A percentile compares a stretch with the other conserved stretches of the same genome.
Conservation (phyloP, 2,113 vertebrate species). For the Pica pica region DNA sequence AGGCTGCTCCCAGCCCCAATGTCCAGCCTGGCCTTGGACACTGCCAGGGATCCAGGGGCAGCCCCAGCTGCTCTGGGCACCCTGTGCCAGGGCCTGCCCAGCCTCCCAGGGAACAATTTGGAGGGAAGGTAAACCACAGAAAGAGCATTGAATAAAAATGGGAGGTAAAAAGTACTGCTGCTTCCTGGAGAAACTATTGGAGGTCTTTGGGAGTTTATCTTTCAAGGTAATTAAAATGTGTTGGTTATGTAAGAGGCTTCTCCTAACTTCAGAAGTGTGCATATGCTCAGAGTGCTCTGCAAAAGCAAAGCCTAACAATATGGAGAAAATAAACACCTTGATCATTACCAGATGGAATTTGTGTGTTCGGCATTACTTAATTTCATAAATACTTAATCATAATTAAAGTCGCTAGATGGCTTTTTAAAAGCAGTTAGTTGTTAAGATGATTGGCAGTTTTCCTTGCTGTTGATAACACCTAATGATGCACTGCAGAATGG, state of each 20-base stretch:
- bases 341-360: slow-evolving; percentile 56
- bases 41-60: neutral
- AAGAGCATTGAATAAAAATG: neutral
- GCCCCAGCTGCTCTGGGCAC: neutral
- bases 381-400: slow-evolving; percentile 71
- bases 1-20: neutral
- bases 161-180: neutral
- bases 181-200: neutral
- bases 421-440: slow-evolving; percentile 67
- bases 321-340: slow-evolving; percentile 37
- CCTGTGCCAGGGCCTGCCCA: neutral
- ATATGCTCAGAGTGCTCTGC: neutral
- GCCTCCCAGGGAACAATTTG: neutral
- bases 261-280: neutral
- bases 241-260: neutral
- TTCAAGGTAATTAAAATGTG: neutral
- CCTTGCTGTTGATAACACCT: slow-evolving; percentile 67
- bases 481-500: slow-evolving; percentile 58
- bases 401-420: slow-evolving; percentile 66
- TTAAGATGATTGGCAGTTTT: slow-evolving; percentile 73
- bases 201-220: neutral
- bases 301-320: neutral
- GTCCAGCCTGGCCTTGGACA: neutral
- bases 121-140: neutral
- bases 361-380: slow-evolving; percentile 52